Conservation (phyloP, 2,888 invertebrate genomes). For the Perizoma affinitatum region DNA sequence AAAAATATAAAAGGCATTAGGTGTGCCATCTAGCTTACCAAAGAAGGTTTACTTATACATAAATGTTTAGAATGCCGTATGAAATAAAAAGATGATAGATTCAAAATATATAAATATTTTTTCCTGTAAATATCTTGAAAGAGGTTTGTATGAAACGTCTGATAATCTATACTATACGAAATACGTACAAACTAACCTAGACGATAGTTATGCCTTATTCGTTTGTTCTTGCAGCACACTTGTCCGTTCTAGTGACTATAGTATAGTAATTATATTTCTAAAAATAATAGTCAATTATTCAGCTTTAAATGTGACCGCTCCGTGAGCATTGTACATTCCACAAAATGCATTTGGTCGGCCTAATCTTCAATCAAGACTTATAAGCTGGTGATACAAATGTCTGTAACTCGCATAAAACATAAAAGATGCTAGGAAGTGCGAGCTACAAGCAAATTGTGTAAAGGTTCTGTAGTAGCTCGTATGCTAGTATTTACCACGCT, state of each 20-base stretch:
- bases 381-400: no score
- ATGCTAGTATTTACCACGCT: no score
- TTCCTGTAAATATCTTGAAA: not conserved
- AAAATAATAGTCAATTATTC: constrained; percentile 48
- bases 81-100: not conserved
- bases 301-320: constrained; percentile 51
- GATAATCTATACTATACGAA: not conserved
- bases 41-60: constrained; percentile 30
- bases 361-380: not conserved
- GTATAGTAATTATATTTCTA: no score
- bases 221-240: no score
- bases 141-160: not conserved
- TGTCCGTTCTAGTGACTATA: no score
- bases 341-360: constrained; percentile 12
- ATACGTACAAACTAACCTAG: no score
- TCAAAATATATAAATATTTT: no score
- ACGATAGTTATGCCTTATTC: no score
- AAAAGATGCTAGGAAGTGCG: no score
- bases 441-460: no score
- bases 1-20: constrained; percentile 14
- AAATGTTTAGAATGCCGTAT: not conserved
- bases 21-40: constrained; percentile 44
- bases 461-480: no score
- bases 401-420: no score
- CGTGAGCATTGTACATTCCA: constrained; percentile 26